phyloP scores from a whole-genome alignment of 1,140 invertebrate genomes.

The Trypoxylus dichotomus region DNA sequence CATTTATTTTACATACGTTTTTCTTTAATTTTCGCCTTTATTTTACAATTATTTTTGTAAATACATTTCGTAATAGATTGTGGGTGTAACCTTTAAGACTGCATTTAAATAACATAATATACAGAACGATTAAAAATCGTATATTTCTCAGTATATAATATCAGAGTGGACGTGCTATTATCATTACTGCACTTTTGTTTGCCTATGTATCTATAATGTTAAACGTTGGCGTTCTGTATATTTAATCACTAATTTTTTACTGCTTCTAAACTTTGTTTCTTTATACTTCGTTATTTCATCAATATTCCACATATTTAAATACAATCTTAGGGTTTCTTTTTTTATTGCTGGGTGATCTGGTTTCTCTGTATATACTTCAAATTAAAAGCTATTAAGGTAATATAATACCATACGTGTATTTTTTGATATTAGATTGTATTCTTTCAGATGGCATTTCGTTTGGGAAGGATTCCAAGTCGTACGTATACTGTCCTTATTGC shows the following conservation, averaged over 20 bases:
- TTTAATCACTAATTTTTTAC: not conserved
- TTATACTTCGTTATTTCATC: not conserved
- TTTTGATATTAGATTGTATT: slow-evolving; percentile 36
- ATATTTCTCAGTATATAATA: not conserved
- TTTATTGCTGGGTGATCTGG: slow-evolving; percentile 31
- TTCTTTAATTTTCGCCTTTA: slow-evolving; percentile 5
- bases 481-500: slow-evolving; percentile 61
- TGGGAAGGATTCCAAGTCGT: slow-evolving; percentile 53
- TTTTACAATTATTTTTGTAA: slow-evolving; percentile 21
- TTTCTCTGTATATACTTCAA: slow-evolving; percentile 34
- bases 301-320: not conserved
- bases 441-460: slow-evolving; percentile 43
- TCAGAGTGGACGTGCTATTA: not conserved
- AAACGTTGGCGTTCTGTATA: not conserved
- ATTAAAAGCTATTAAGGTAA: slow-evolving; percentile 38
- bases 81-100: slow-evolving; percentile 14
- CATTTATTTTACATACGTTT: not conserved
- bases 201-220: too few relatives aligned
- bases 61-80: not conserved
- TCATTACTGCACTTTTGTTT: not conserved
- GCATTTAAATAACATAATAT: not conserved
- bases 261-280: not conserved
- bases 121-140: not conserved
- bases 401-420: slow-evolving; percentile 29
- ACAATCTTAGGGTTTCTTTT: slow-evolving; percentile 27